Base-by-base conservation (phyloP, 2,888 invertebrate species). In the Hyles lineata region DNA sequence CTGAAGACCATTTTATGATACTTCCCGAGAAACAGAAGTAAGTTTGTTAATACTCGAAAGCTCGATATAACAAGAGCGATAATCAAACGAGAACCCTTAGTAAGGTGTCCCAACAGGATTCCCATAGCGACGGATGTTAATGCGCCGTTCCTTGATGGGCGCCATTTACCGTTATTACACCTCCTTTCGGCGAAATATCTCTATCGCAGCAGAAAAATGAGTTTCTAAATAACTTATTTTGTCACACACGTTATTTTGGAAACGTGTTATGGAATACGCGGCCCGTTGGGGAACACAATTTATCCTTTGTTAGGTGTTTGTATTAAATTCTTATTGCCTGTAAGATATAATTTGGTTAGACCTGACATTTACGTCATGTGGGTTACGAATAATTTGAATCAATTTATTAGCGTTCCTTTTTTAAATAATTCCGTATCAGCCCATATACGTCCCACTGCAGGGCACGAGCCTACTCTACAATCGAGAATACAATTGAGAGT, bases 161-260 rank as follows among this genome's bases (percentile, higher is more conserved):
- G 82, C 86, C 92, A 90, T 91, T 91, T 87, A 86, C 90, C 80
- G 87, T 89, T 91, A 92, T 91, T 90, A 89, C 89, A 85, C 80
- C 84, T 86, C 85, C 83, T 83, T 87, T 84, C 80, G 83, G 81
- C 77, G 78, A 81, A 86, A 89, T 87, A 88, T 87, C 87, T 90
- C 88, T 89, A 89, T 90, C 86, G 83, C 83, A 81, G 75, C 82
- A 77, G 85, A 86, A 87, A 82, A 90, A 92, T 88, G 89, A 88
- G 86, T 87, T 87, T 87, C 82, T 85, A 87, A 88, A 89, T 90
- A 89, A 91, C 87, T 87, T 87, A 89, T 89, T 89, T 88, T 87
- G 87, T 88, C 87, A 85, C 86, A 85, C 74, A 76, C 76, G 76
- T 85, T 83, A 84, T 82, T 84, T 83, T 80, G 78, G 80, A 82